phyloP scores from a whole-genome alignment of 2,888 invertebrate species.

The Synergus umbraculus region DNA sequence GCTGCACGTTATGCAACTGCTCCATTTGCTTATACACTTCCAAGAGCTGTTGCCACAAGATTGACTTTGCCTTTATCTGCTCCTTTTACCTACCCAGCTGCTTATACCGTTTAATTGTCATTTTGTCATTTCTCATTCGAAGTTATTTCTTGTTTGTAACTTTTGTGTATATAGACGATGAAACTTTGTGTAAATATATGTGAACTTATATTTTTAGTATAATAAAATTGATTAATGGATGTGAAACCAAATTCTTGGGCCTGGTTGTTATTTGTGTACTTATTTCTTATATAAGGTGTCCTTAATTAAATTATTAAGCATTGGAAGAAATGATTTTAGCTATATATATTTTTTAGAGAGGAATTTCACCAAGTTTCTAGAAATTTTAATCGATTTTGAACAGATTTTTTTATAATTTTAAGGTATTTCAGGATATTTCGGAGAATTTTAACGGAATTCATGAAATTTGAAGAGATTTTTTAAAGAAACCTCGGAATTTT shows the following conservation, averaged over 20 bases:
- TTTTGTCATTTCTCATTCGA: neutral
- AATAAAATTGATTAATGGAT: slow-evolving; percentile 6
- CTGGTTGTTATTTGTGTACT: neutral
- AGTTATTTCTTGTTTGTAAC: neutral
- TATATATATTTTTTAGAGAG: too few species aligned
- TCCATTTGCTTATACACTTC: slow-evolving; percentile 62
- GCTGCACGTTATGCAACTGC: slow-evolving; percentile 38
- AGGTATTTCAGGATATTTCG: too few species aligned
- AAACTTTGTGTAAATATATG: slow-evolving; percentile 11
- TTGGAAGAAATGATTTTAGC: too few species aligned
- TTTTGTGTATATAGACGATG: slow-evolving; percentile 37
- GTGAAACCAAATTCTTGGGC: neutral
- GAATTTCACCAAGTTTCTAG: too few species aligned
- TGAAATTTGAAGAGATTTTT: too few species aligned
- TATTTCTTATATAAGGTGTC: too few species aligned
- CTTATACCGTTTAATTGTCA: slow-evolving; percentile 50
- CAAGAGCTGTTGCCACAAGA: slow-evolving; percentile 66
- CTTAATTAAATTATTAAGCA: too few species aligned
- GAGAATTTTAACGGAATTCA: too few species aligned
- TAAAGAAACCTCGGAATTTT: too few species aligned
- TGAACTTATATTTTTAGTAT: slow-evolving; percentile 29
- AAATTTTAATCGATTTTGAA: too few species aligned
- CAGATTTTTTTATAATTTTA: too few species aligned
- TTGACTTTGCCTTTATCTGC: slow-evolving; percentile 54
- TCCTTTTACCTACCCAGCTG: slow-evolving; percentile 50